A percentile compares a stretch with the other conserved stretches of the same genome.
Evolutionary conservation across 2,797 vertebrate genomes (phyloP).

Genomic region (Myotis daubentonii): DNA sequence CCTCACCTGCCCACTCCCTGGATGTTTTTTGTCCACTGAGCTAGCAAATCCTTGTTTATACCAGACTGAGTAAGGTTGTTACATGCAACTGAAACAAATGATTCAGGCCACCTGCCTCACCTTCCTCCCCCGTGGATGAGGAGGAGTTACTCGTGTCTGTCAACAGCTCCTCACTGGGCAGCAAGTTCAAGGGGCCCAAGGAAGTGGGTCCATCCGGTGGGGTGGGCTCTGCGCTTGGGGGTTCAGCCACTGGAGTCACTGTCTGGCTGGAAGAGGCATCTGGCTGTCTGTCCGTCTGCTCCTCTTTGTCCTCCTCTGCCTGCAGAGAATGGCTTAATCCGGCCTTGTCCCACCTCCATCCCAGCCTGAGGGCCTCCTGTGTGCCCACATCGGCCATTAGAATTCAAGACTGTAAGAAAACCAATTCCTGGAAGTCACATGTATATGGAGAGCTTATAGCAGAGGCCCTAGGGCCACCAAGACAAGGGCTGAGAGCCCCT

Average conservation of each 20-base stretch:
- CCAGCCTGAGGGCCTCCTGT: neutral
- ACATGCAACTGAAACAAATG: accelerated
- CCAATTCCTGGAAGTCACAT: neutral
- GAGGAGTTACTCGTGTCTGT: constrained; percentile 95
- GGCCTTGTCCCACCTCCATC: neutral
- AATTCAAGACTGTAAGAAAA: neutral
- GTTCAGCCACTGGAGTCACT: constrained; percentile 84
- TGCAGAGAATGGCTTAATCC: constrained; percentile 49
- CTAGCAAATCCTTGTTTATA: neutral
- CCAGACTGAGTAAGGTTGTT: neutral
- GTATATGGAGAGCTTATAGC: accelerated
- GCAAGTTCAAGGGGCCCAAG: constrained; percentile 89
- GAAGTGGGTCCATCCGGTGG: constrained; percentile 80
- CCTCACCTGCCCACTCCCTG: neutral
- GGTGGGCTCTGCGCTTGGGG: constrained; percentile 53
- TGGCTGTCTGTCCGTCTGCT: constrained; percentile 85
- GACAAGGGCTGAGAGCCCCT: neutral
- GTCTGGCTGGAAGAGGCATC: constrained; percentile 89
- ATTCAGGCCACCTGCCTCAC: constrained; percentile 81
- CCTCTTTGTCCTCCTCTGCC: constrained; percentile 87
- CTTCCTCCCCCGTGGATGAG: constrained; percentile 93
- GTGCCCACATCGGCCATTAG: neutral
- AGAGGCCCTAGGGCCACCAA: neutral
- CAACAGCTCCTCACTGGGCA: constrained; percentile 92
- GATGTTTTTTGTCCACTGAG: neutral